A percentile compares a stretch with the other conserved stretches of the same genome.
phyloP scores from a whole-genome alignment of 2,797 vertebrate genomes.

The Botia almorhae region DNA sequence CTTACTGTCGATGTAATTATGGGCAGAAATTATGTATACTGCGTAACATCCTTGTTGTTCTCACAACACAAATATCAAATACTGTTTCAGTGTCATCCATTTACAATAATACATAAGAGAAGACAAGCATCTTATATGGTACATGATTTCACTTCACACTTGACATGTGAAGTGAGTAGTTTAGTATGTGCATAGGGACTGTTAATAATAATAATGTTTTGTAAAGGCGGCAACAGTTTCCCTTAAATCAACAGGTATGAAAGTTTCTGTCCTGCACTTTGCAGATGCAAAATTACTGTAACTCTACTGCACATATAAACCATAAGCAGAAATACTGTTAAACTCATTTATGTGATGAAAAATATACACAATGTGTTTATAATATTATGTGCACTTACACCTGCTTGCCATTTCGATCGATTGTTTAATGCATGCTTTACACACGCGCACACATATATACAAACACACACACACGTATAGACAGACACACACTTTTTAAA shows the following conservation, averaged over 20 bases:
- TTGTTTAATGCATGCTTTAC: not conserved
- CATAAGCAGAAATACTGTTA: not conserved
- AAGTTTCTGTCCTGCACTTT: conserved; percentile 10
- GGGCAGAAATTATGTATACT: conserved; percentile 8
- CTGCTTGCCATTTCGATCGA: not conserved
- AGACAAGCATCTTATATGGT: not conserved
- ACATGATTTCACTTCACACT: not conserved
- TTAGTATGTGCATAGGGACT: not conserved
- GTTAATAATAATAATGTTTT: not conserved
- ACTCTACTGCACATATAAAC: not conserved
- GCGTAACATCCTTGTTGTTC: not conserved
- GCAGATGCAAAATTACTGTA: not conserved
- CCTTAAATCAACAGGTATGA: conserved; percentile 42
- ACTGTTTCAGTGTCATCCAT: not conserved
- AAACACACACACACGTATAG: too few species aligned
- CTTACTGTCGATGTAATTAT: conserved; percentile 15
- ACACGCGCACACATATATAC: not conserved
- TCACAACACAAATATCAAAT: not conserved
- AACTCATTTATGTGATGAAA: not conserved
- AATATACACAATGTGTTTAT: not conserved
- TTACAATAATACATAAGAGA: not conserved
- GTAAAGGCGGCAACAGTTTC: not conserved
- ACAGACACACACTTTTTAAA: not conserved
- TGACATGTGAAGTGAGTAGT: too few species aligned
- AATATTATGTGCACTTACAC: not conserved